phyloP scores from a whole-genome alignment of 2,797 vertebrate genomes.

The Prionace glauca region DNA sequence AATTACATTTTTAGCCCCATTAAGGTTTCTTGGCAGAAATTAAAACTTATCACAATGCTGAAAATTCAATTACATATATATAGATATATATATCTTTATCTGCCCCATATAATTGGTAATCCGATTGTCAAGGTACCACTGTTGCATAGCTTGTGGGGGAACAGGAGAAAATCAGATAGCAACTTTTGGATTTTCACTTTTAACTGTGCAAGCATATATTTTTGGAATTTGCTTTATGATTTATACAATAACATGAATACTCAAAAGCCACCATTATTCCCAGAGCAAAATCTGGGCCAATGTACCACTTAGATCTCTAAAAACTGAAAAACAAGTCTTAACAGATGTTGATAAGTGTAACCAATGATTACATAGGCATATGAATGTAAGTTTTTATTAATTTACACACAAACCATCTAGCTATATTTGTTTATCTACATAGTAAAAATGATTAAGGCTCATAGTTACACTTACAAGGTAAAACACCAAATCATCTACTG shows the following conservation, averaged over 20 bases:
- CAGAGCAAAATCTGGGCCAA: neutral
- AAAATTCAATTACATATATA: neutral
- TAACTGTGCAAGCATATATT: neutral
- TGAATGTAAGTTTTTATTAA: neutral
- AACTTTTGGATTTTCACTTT: neutral
- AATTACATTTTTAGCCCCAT: neutral
- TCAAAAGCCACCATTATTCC: neutral
- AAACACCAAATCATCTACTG: neutral
- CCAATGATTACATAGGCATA: neutral
- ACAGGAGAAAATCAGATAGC: neutral
- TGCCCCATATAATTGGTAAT: neutral
- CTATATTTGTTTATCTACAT: neutral
- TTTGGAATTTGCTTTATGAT: neutral
- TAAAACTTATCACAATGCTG: neutral
- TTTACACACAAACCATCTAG: neutral
- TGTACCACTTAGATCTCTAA: neutral
- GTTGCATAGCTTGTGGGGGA: neutral
- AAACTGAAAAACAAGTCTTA: neutral
- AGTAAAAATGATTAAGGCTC: neutral
- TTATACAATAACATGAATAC: neutral
- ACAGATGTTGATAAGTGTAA: neutral
- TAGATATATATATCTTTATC: neutral
- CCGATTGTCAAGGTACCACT: too few relatives aligned
- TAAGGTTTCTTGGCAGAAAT: neutral
- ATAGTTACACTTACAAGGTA: neutral